phyloP scores from a whole-genome alignment of 1,140 invertebrate species.

The Anthonomus grandis region DNA sequence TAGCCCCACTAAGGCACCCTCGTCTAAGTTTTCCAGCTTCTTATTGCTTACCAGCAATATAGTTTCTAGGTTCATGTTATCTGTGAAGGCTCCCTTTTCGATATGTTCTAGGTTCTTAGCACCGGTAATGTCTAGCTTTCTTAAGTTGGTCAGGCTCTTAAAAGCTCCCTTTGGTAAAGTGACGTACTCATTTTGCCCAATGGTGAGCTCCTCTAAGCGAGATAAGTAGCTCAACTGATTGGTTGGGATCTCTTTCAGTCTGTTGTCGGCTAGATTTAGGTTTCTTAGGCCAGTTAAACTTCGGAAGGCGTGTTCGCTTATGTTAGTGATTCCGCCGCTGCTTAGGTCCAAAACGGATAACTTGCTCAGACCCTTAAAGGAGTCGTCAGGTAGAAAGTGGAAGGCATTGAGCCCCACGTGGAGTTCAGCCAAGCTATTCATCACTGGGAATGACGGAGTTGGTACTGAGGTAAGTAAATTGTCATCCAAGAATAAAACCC shows the following conservation, averaged over 20 bases:
- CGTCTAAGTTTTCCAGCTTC: conserved; percentile 64
- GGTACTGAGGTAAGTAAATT: conserved; percentile 77
- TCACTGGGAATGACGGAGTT: conserved; percentile 63
- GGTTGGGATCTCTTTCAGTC: conserved; percentile 70
- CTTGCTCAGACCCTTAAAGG: conserved; percentile 70
- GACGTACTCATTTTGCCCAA: conserved; percentile 79
- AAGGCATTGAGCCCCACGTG: conserved; percentile 82
- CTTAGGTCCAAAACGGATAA: conserved; percentile 74
- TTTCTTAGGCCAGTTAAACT: conserved; percentile 69
- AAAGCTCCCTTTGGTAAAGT: conserved; percentile 68
- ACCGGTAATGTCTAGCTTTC: conserved; percentile 72
- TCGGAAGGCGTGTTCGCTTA: conserved; percentile 70
- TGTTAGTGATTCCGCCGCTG: conserved; percentile 72
- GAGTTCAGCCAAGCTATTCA: conserved; percentile 75
- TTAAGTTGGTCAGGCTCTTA: conserved; percentile 70
- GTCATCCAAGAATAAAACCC: conserved; percentile 79
- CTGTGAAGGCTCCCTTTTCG: conserved; percentile 70
- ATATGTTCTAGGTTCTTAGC: conserved; percentile 66
- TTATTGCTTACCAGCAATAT: conserved; percentile 75
- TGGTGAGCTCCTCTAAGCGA: conserved; percentile 72
- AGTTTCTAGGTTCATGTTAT: conserved; percentile 77
- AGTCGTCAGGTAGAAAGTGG: conserved; percentile 65
- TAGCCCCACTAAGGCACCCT: conserved; percentile 70
- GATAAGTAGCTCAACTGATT: conserved; percentile 65
- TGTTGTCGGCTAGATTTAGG: conserved; percentile 76